Conservation (phyloP, 2,797 vertebrate species). For the Chlorospingus semifuscus region DNA sequence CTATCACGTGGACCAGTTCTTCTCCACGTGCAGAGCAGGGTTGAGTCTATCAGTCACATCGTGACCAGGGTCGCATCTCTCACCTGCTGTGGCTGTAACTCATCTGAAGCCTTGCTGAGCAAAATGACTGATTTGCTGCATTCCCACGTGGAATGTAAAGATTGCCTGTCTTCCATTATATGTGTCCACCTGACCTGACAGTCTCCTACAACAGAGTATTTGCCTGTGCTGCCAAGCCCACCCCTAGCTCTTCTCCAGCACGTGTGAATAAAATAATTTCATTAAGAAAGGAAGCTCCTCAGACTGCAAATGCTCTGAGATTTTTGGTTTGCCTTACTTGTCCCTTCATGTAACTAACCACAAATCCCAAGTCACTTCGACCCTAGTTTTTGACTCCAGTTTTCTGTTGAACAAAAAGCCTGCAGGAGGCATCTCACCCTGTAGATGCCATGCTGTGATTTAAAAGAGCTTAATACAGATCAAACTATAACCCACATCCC, state of each 20-base stretch:
- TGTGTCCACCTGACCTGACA: background rate
- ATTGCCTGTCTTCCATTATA: background rate
- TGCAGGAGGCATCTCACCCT: background rate
- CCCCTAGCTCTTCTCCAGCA: background rate
- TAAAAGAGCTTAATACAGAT: conserved; percentile 3
- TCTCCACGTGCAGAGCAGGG: background rate
- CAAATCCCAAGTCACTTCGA: background rate
- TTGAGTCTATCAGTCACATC: background rate
- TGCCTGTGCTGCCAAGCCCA: background rate
- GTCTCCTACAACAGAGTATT: background rate
- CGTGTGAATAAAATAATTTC: background rate
- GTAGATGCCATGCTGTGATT: background rate
- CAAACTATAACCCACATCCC: background rate
- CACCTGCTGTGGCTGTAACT: background rate
- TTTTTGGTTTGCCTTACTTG: background rate
- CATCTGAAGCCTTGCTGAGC: background rate
- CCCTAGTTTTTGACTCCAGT: background rate
- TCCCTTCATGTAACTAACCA: background rate
- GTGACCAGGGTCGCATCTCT: background rate
- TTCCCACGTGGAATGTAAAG: rapidly evolving
- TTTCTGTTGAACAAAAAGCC: background rate
- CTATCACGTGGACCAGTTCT: background rate
- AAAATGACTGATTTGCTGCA: background rate
- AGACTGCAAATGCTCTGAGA: background rate
- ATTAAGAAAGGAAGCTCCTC: background rate